phyloP scores from a whole-genome alignment of 1,140 invertebrate genomes.

The Eueides isabella region DNA sequence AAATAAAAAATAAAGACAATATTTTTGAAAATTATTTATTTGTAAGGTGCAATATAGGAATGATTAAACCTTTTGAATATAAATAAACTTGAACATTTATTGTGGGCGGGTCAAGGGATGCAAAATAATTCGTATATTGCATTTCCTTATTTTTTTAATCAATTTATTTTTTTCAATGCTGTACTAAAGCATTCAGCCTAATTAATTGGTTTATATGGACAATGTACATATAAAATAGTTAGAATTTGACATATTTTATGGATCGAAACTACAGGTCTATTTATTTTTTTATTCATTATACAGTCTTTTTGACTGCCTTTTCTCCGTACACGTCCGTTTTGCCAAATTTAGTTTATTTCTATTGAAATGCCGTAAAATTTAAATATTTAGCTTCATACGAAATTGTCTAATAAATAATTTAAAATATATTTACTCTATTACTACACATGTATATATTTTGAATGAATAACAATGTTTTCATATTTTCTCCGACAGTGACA shows the following conservation, averaged over 20 bases:
- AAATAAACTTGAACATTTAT: no score
- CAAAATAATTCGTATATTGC: not conserved
- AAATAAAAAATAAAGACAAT: not conserved
- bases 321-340: not conserved
- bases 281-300: not conserved
- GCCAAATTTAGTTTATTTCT: not conserved
- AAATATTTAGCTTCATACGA: not conserved
- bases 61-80: not conserved
- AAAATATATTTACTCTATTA: no score
- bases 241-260: not conserved
- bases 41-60: not conserved
- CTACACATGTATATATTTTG: not conserved
- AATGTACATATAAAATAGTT: constrained; percentile 7
- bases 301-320: not conserved
- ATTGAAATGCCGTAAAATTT: not conserved
- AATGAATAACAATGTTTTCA: not conserved
- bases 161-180: no score
- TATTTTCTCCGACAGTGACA: not conserved
- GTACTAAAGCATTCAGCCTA: not conserved
- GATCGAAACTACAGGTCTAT: not conserved
- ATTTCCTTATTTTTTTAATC: not conserved
- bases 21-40: not conserved
- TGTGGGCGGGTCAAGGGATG: not conserved
- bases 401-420: not conserved
- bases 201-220: constrained; percentile 1